Conservation (phyloP, 2,113 vertebrate species). For the Thymallus thymallus region DNA sequence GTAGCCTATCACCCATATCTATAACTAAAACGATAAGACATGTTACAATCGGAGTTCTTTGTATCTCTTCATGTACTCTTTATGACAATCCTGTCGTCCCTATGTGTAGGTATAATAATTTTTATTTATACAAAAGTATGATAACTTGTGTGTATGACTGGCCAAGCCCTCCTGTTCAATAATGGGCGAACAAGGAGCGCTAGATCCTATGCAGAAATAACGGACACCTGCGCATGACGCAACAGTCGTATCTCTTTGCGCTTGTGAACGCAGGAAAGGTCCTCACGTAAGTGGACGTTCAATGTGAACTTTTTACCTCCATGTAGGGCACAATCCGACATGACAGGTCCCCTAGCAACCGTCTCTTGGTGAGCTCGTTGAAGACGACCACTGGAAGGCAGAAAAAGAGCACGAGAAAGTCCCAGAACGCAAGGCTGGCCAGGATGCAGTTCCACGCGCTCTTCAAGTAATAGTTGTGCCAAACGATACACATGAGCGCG, state of each 20-base stretch:
- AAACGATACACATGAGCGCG: slow-evolving; percentile 92
- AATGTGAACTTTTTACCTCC: slow-evolving; percentile 80
- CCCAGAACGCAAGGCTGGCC: slow-evolving; percentile 91
- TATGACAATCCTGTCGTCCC: too few species aligned
- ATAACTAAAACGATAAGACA: too few species aligned
- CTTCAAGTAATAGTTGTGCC: slow-evolving; percentile 92
- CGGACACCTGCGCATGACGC: neutral
- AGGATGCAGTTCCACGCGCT: slow-evolving; percentile 92
- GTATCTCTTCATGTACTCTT: too few species aligned
- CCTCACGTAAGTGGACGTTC: neutral
- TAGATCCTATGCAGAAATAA: neutral
- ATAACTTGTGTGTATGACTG: too few species aligned
- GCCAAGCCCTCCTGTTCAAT: too few species aligned
- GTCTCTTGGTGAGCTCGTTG: slow-evolving; percentile 85
- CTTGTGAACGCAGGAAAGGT: neutral
- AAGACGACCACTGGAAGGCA: slow-evolving; percentile 91
- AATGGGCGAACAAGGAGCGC: too few species aligned
- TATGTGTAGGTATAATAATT: too few species aligned
- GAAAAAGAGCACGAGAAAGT: slow-evolving; percentile 93
- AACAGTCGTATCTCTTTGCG: neutral
- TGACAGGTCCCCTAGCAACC: slow-evolving; percentile 84
- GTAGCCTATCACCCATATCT: too few species aligned
- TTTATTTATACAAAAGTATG: too few species aligned
- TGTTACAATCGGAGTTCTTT: too few species aligned
- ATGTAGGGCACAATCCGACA: slow-evolving; percentile 90